Evolutionary conservation across 2,888 invertebrate species (phyloP).

Genomic region (Pachliopta kotzebuea): DNA sequence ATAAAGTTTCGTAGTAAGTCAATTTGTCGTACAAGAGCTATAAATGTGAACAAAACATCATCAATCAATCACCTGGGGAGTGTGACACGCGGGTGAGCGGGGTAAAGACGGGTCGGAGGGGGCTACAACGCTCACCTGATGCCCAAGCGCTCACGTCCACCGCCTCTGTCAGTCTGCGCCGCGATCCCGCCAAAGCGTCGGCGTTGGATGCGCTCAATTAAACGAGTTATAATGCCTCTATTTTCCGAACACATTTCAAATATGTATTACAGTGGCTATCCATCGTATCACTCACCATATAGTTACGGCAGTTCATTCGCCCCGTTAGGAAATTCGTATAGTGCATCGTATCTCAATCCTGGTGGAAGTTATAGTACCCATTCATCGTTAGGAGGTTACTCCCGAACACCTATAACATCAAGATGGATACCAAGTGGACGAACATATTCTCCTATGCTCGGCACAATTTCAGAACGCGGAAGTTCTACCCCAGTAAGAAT

Average conservation of each 20-base stretch:
- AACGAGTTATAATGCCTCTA: conserved; percentile 80
- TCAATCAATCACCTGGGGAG: conserved; percentile 70
- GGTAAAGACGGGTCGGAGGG: conserved; percentile 42
- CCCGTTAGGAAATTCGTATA: conserved; percentile 60
- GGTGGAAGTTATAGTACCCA: conserved; percentile 73
- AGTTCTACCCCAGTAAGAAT: conserved; percentile 63
- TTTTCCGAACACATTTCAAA: conserved; percentile 85
- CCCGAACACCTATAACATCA: conserved; percentile 67
- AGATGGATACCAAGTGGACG: conserved; percentile 65
- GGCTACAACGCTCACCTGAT: conserved; percentile 49
- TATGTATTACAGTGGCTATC: conserved; percentile 75
- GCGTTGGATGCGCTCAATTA: conserved; percentile 47
- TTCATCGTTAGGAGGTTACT: conserved; percentile 77
- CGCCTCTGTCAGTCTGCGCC: conserved; percentile 53
- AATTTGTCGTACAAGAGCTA: conserved; percentile 51
- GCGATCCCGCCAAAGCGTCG: conserved; percentile 46
- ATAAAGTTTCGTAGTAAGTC: conserved; percentile 36
- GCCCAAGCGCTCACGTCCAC: conserved; percentile 42
- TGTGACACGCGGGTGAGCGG: conserved; percentile 40
- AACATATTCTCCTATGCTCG: conserved; percentile 86
- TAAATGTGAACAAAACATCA: conserved; percentile 63
- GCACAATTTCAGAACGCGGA: conserved; percentile 83
- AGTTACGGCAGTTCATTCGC: conserved; percentile 69
- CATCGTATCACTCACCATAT: conserved; percentile 73
- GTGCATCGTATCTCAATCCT: conserved; percentile 76